phyloP scores from a whole-genome alignment of 2,888 invertebrate genomes.

The Hydropsyche betteni region DNA sequence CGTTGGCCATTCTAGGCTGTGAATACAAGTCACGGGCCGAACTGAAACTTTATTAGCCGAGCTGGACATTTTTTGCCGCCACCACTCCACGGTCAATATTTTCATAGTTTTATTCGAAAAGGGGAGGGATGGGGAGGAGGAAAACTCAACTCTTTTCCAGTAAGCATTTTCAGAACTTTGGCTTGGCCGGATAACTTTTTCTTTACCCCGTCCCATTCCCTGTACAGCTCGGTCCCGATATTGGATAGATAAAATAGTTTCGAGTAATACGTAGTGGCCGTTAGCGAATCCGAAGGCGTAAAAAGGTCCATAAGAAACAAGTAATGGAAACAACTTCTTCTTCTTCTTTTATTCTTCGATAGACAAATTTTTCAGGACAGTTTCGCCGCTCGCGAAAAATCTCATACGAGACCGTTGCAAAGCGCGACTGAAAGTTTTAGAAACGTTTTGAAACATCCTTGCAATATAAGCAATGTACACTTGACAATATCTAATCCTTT shows the following conservation, averaged over 20 bases:
- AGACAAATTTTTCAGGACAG: conserved; percentile 11
- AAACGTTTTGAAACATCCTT: too few species aligned
- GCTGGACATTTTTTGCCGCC: conserved; percentile 24
- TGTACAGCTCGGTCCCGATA: conserved; percentile 5
- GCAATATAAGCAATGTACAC: too few species aligned
- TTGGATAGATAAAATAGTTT: conserved; percentile 32
- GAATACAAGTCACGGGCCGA: neutral
- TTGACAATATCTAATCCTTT: too few species aligned
- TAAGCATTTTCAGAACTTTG: conserved; percentile 24
- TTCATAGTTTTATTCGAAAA: conserved; percentile 18
- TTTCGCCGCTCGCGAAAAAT: neutral
- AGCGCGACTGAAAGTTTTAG: too few species aligned
- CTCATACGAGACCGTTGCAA: too few species aligned
- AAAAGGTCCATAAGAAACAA: conserved; percentile 30
- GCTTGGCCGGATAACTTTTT: neutral
- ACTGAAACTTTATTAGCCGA: conserved; percentile 20
- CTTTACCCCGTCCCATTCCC: neutral
- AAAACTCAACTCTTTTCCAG: conserved; percentile 25
- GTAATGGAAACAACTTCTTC: conserved; percentile 25
- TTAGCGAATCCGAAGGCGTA: conserved; percentile 32
- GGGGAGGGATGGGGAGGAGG: neutral
- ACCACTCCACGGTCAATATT: conserved; percentile 10
- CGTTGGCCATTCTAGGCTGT: neutral
- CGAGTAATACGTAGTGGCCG: conserved; percentile 29
- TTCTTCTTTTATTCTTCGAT: neutral